These are phyloP conservation scores for Zaprionus gabonicus DNA, from an alignment of 1,140 invertebrate genomes.

Conservation along the genomic window DNA sequence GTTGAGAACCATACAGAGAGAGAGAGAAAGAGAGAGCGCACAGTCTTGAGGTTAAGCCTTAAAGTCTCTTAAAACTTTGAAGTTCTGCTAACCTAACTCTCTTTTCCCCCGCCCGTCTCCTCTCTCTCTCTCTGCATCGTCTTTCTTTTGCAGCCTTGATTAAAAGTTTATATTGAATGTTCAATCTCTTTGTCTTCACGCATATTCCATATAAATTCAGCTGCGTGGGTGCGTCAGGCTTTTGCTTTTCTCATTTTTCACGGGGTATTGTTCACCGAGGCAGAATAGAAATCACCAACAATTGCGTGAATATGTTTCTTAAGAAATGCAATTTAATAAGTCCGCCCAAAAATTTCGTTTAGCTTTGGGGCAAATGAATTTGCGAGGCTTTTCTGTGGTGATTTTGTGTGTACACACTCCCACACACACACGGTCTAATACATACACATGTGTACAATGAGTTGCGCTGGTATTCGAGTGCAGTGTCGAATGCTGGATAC, in stretches of 20 bases:
- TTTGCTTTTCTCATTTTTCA: neutral
- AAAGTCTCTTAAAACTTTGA: neutral
- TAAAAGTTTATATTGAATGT: slow-evolving; percentile 5
- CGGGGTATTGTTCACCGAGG: neutral
- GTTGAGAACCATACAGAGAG: neutral
- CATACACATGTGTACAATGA: neutral
- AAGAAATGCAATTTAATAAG: slow-evolving; percentile 9
- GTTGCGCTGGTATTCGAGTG: neutral
- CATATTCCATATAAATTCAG: neutral
- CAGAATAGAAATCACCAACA: slow-evolving; percentile 1
- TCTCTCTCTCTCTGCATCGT: neutral
- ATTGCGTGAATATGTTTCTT: slow-evolving; percentile 9
- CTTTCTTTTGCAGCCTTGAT: neutral
- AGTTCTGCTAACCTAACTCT: neutral
- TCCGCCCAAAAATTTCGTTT: neutral
- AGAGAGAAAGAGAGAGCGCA: too few species aligned
- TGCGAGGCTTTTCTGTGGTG: neutral
- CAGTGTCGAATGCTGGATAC: neutral
- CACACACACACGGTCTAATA: neutral
- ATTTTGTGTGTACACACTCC: neutral
- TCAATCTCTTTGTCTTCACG: slow-evolving; percentile 1
- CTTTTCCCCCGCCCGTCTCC: neutral
- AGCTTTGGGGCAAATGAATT: slow-evolving; percentile 3
- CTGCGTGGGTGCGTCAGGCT: neutral
- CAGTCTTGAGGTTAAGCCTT: neutral